Conservation (phyloP, 2,888 invertebrate species). For the Pterostichus niger region DNA sequence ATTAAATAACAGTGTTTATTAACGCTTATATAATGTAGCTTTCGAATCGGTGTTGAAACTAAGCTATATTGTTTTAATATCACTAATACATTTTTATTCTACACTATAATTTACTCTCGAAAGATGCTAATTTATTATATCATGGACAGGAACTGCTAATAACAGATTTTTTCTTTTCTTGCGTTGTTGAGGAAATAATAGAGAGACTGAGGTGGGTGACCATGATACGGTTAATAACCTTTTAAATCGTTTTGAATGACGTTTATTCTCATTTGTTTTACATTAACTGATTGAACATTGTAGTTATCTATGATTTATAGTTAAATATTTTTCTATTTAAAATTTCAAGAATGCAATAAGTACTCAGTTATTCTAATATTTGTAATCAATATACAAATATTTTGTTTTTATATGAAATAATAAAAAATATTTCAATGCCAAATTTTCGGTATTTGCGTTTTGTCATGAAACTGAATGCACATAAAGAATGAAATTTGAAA, state of each 20-base stretch:
- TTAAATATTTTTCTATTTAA: neutral
- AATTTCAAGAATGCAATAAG: slow-evolving; percentile 17
- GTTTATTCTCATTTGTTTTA: slow-evolving; percentile 32
- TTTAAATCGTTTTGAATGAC: slow-evolving; percentile 28
- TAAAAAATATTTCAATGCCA: too few relatives aligned
- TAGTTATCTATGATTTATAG: slow-evolving; percentile 11
- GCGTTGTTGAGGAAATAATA: neutral
- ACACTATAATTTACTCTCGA: neutral
- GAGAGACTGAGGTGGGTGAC: neutral
- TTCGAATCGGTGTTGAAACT: too few relatives aligned
- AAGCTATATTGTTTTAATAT: too few relatives aligned
- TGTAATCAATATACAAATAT: too few relatives aligned
- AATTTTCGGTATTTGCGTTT: too few relatives aligned
- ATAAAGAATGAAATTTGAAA: too few relatives aligned
- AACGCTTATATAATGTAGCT: too few relatives aligned
- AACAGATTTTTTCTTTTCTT: neutral
- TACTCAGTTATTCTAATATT: too few relatives aligned
- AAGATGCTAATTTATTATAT: slow-evolving; percentile 34
- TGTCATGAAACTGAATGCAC: too few relatives aligned
- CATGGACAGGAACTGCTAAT: slow-evolving; percentile 28
- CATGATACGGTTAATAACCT: slow-evolving; percentile 41
- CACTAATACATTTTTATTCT: neutral
- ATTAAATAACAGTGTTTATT: too few relatives aligned
- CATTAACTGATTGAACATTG: neutral
- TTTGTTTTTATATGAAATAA: too few relatives aligned